A percentile compares a stretch with the other conserved stretches of the same genome.
Evolutionary conservation across 2,888 invertebrate species (phyloP).

Genomic region (Norana najaformis): DNA sequence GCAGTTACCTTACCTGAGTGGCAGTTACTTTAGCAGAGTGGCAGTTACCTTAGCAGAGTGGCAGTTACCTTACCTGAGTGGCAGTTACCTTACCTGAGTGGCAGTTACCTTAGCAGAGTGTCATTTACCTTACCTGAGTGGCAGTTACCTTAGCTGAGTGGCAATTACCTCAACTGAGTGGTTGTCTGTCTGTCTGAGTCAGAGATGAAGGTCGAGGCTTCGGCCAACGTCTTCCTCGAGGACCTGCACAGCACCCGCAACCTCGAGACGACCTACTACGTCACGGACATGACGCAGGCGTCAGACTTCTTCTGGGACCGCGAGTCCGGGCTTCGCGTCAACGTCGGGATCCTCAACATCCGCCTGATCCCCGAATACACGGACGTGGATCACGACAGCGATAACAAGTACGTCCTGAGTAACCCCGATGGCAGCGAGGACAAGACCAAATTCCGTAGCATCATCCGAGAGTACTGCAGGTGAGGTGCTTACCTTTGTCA

Average conservation of each 20-base stretch:
- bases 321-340: constrained; percentile 46
- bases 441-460: constrained; percentile 48
- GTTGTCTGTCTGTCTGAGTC: too few species aligned
- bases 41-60: too few species aligned
- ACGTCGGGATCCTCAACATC: constrained; percentile 54
- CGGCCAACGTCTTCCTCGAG: constrained; percentile 57
- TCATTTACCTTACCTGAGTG: too few species aligned
- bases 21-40: too few species aligned
- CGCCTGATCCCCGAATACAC: constrained; percentile 58
- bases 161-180: too few species aligned
- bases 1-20: too few species aligned
- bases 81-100: too few species aligned
- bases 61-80: too few species aligned
- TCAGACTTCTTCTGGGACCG: constrained; percentile 55
- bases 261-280: constrained; percentile 53
- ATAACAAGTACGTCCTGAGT: constrained; percentile 50
- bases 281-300: constrained; percentile 55
- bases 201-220: constrained; percentile 46
- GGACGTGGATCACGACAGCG: constrained; percentile 55
- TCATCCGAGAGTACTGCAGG: constrained; percentile 56
- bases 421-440: constrained; percentile 46
- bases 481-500: constrained; percentile 37
- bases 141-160: too few species aligned
- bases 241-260: constrained; percentile 50
- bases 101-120: too few species aligned